A percentile compares a stretch with the other conserved stretches of the same genome.
phyloP scores from a whole-genome alignment of 2,113 vertebrate species.

The Amblyopsis rosae region DNA sequence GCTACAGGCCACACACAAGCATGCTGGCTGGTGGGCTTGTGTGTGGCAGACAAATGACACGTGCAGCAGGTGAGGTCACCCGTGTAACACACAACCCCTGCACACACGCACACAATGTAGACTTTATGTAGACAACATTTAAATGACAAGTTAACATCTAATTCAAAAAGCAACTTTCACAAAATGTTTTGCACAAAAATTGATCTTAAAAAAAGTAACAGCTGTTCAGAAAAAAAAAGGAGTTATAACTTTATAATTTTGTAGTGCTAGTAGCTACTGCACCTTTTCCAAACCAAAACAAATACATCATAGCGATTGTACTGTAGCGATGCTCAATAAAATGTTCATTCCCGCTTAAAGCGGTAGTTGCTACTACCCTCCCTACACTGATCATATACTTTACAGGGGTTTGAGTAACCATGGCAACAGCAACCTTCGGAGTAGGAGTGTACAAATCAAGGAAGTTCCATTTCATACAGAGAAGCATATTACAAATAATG shows the following conservation, averaged over 20 bases:
- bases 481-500: constrained; percentile 48
- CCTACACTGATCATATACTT: constrained; percentile 54
- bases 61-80: too few relatives aligned
- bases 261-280: constrained; percentile 8
- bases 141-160: too few relatives aligned
- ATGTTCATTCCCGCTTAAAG: constrained; percentile 61
- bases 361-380: constrained; percentile 64
- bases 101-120: too few relatives aligned
- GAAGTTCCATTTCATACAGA: constrained; percentile 39
- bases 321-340: constrained; percentile 67
- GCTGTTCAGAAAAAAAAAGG: too few relatives aligned
- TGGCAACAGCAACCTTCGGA: constrained; percentile 62
- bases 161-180: too few relatives aligned
- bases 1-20: too few relatives aligned
- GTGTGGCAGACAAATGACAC: too few relatives aligned
- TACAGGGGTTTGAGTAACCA: constrained; percentile 62
- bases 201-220: too few relatives aligned
- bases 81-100: too few relatives aligned
- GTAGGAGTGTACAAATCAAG: constrained; percentile 41
- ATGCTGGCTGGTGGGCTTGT: too few relatives aligned
- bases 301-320: constrained; percentile 73
- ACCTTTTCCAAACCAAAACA: constrained; percentile 52
- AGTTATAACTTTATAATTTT: neutral
- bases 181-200: too few relatives aligned
- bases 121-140: too few relatives aligned